Evolutionary conservation across 1,140 invertebrate genomes (phyloP).

Genomic region (Leguminivora glycinivorella): DNA sequence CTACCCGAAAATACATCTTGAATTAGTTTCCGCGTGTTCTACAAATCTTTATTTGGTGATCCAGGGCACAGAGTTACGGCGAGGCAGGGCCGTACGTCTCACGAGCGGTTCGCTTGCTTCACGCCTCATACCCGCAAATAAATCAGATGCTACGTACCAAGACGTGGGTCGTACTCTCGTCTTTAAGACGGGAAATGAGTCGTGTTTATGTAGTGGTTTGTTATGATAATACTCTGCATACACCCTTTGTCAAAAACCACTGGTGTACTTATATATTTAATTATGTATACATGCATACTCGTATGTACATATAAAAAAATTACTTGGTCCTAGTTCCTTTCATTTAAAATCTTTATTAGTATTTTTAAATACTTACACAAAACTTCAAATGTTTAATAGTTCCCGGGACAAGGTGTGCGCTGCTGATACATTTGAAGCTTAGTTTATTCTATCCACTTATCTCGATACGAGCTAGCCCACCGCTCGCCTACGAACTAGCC

Average conservation of each 20-base stretch:
- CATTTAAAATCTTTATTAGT: too few relatives aligned
- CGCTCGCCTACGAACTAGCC: slow-evolving; percentile 31
- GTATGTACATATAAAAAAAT: too few relatives aligned
- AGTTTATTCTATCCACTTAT: neutral
- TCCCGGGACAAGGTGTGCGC: slow-evolving; percentile 26
- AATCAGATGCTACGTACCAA: slow-evolving; percentile 50
- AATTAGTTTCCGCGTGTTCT: slow-evolving; percentile 19
- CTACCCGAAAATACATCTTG: slow-evolving; percentile 4
- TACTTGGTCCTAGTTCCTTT: too few relatives aligned
- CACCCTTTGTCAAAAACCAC: too few relatives aligned
- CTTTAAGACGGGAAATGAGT: neutral
- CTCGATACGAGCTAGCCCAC: neutral
- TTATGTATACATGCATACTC: too few relatives aligned
- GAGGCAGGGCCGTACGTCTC: slow-evolving; percentile 64
- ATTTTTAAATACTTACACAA: neutral
- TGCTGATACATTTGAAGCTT: slow-evolving; percentile 6
- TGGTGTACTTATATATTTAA: too few relatives aligned
- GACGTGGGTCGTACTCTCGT: neutral
- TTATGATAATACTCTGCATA: neutral
- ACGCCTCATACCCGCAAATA: slow-evolving; percentile 75
- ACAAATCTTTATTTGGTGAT: slow-evolving; percentile 26
- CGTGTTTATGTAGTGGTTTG: neutral
- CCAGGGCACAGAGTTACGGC: slow-evolving; percentile 42
- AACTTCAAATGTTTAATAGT: slow-evolving; percentile 53
- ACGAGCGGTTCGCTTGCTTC: slow-evolving; percentile 73